Conservation (phyloP, 2,113 vertebrate genomes). For the Vidua macroura region DNA sequence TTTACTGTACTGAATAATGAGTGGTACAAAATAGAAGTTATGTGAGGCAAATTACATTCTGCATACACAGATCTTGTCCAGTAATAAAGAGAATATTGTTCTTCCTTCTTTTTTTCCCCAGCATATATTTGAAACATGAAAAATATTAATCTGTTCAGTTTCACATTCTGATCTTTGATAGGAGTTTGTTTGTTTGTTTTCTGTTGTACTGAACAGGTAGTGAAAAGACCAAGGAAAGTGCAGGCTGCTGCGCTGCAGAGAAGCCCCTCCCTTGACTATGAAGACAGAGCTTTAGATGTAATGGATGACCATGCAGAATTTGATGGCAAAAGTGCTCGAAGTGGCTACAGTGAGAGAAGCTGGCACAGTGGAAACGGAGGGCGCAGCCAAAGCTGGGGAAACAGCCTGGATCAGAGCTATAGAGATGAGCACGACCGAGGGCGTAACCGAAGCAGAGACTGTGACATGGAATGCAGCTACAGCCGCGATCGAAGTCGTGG, state of each 20-base stretch:
- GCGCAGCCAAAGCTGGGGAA: constrained; percentile 79
- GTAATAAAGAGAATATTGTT: background rate
- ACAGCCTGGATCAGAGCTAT: constrained; percentile 73
- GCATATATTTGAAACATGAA: background rate
- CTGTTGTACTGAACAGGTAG: constrained; percentile 71
- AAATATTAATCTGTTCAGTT: background rate
- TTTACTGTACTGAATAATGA: background rate
- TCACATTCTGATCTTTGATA: background rate
- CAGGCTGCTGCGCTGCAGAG: constrained; percentile 73
- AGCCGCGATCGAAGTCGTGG: constrained; percentile 74
- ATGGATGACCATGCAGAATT: constrained; percentile 84
- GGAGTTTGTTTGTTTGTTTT: background rate
- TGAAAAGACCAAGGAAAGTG: constrained; percentile 88
- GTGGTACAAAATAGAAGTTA: background rate
- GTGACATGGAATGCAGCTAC: constrained; percentile 48
- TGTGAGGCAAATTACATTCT: fast-evolving
- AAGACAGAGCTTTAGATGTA: constrained; percentile 80
- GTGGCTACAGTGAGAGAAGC: constrained; percentile 80
- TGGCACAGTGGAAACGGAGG: constrained; percentile 76
- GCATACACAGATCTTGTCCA: background rate
- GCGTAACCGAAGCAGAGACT: constrained; percentile 49
- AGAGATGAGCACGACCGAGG: constrained; percentile 71
- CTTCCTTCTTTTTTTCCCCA: background rate
- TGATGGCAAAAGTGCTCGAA: constrained; percentile 84
- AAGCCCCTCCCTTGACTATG: constrained; percentile 75